Evolutionary conservation across 1,140 invertebrate species (phyloP).

Genomic region (Coptotermes formosanus): DNA sequence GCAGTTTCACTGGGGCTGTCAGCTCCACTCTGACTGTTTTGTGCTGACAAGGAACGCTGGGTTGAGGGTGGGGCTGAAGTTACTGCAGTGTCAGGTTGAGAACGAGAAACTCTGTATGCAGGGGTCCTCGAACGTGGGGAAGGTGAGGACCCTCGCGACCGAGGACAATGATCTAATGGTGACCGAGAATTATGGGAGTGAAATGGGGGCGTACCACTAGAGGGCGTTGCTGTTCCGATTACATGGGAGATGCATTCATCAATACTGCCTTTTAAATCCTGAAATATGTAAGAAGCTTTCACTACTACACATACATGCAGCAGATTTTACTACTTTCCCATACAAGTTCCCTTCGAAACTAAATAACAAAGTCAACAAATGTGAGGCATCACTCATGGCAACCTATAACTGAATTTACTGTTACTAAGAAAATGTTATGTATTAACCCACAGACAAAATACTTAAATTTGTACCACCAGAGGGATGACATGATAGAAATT

Average conservation of each 20-base stretch:
- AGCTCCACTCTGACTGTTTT: constrained; percentile 51
- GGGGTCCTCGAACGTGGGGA: constrained; percentile 29
- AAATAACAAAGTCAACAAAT: too few species aligned
- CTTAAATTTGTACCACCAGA: too few species aligned
- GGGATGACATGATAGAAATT: too few species aligned
- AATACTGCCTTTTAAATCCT: constrained; percentile 66
- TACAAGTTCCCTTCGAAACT: too few species aligned
- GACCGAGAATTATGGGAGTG: constrained; percentile 18
- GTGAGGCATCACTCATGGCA: too few species aligned
- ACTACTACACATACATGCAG: too few species aligned
- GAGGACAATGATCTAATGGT: constrained; percentile 32
- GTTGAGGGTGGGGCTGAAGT: not conserved
- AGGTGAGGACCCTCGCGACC: constrained; percentile 45
- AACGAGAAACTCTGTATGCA: constrained; percentile 30
- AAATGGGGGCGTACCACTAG: constrained; percentile 31
- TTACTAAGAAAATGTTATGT: too few species aligned
- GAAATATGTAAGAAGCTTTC: constrained; percentile 6
- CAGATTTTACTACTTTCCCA: too few species aligned
- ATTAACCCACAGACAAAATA: too few species aligned
- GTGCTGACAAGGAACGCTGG: constrained; percentile 45
- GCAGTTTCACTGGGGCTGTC: constrained; percentile 51
- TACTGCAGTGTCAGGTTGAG: constrained; percentile 29
- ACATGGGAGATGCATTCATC: constrained; percentile 78
- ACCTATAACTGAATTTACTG: too few species aligned
- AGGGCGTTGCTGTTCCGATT: constrained; percentile 61